Evolutionary conservation across 2,888 invertebrate species (phyloP).

Genomic region (Ctenicera cuprea): DNA sequence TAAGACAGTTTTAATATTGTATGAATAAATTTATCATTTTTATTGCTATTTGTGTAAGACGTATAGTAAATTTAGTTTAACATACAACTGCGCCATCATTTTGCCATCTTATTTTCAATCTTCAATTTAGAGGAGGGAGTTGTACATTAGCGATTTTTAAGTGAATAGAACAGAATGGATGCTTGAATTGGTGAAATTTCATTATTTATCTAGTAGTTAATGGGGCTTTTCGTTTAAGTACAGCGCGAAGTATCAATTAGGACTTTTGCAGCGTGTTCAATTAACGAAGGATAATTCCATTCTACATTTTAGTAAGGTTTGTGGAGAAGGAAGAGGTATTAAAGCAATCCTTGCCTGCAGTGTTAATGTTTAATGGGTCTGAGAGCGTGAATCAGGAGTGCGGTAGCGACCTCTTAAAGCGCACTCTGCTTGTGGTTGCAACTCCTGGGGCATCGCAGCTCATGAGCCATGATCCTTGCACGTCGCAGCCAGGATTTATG

Average conservation of each 20-base stretch:
- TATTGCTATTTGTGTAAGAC: too few relatives aligned
- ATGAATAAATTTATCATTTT: too few relatives aligned
- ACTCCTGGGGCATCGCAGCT: constrained; percentile 55
- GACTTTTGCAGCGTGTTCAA: constrained; percentile 43
- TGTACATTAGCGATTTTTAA: too few relatives aligned
- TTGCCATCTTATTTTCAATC: too few relatives aligned
- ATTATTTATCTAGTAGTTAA: constrained; percentile 35
- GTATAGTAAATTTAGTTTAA: too few relatives aligned
- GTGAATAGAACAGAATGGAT: not conserved
- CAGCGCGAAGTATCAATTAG: constrained; percentile 41
- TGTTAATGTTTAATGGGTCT: constrained; percentile 72
- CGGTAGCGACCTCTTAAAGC: constrained; percentile 66
- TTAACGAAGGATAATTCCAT: constrained; percentile 51
- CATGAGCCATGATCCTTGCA: constrained; percentile 54
- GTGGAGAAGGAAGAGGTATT: constrained; percentile 54
- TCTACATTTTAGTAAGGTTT: constrained; percentile 53
- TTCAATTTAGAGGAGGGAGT: too few relatives aligned
- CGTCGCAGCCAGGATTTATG: constrained; percentile 54
- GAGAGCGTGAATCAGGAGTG: constrained; percentile 69
- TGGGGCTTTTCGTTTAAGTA: constrained; percentile 38
- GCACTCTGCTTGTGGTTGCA: constrained; percentile 69
- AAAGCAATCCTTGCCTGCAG: constrained; percentile 69
- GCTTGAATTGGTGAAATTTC: constrained; percentile 6
- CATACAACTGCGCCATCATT: too few relatives aligned
- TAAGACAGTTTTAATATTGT: too few relatives aligned